Percentiles rank a stretch among this genome's conserved stretches.
Conservation (phyloP, 2,888 invertebrate species). For the Luperina nickerlii region DNA sequence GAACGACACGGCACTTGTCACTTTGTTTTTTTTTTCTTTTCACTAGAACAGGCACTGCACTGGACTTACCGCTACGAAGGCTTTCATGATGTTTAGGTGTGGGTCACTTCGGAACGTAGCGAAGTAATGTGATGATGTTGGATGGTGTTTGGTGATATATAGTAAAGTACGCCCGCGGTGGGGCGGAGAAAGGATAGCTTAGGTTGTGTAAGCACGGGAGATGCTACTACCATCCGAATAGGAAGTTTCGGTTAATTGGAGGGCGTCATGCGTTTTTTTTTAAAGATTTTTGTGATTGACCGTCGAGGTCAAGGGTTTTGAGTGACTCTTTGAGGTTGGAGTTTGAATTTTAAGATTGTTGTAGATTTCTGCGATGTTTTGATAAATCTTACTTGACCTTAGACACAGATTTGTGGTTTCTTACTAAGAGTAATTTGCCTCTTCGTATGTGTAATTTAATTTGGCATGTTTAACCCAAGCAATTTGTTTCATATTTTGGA, state of each 20-base stretch:
- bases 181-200: slow-evolving; percentile 89
- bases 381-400: slow-evolving; percentile 43
- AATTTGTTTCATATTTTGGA: neutral
- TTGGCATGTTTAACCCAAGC: neutral
- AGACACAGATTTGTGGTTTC: slow-evolving; percentile 27
- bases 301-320: slow-evolving; percentile 74
- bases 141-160: slow-evolving; percentile 85
- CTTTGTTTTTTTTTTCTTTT: slow-evolving; percentile 70
- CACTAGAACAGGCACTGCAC: slow-evolving; percentile 80
- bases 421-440: slow-evolving; percentile 21
- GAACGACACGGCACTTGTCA: slow-evolving; percentile 86
- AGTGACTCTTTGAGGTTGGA: slow-evolving; percentile 48
- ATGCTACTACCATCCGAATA: slow-evolving; percentile 81
- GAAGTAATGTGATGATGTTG: slow-evolving; percentile 85
- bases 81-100: slow-evolving; percentile 88
- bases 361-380: slow-evolving; percentile 15
- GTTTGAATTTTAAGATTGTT: slow-evolving; percentile 20
- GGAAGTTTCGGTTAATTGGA: slow-evolving; percentile 87
- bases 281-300: slow-evolving; percentile 65
- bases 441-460: slow-evolving; percentile 21
- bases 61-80: slow-evolving; percentile 90
- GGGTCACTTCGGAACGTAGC: slow-evolving; percentile 87
- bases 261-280: slow-evolving; percentile 84
- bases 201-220: slow-evolving; percentile 88
- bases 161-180: slow-evolving; percentile 82